A percentile compares a stretch with the other conserved stretches of the same genome.
Conservation (phyloP, 2,888 invertebrate genomes). For the Formica aserva region DNA sequence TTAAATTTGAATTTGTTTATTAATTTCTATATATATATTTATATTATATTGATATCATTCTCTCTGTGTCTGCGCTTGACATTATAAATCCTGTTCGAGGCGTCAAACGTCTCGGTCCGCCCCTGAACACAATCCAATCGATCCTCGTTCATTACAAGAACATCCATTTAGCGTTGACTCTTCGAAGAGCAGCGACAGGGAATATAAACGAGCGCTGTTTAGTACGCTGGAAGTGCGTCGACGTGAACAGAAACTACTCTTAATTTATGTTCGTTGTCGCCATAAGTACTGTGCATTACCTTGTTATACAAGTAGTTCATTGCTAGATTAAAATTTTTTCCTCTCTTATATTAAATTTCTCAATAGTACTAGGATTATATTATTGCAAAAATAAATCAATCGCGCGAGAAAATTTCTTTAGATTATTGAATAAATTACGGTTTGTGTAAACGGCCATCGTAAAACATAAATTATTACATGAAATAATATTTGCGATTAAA, state of each 20-base stretch:
- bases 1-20: neutral
- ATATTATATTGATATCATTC: neutral
- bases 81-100: neutral
- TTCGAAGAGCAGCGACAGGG: constrained; percentile 53
- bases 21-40: neutral
- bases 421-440: neutral
- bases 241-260: constrained; percentile 56
- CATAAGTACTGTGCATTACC: constrained; percentile 27
- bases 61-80: neutral
- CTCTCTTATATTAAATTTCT: constrained; percentile 2
- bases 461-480: neutral
- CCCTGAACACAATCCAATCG: constrained; percentile 48
- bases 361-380: neutral
- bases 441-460: neutral
- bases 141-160: constrained; percentile 54
- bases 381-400: neutral
- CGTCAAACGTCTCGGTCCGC: neutral
- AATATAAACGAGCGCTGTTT: constrained; percentile 73
- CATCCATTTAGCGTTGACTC: constrained; percentile 58
- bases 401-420: neutral
- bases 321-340: constrained; percentile 13
- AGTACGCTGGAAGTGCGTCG: constrained; percentile 69
- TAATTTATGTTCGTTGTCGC: constrained; percentile 39
- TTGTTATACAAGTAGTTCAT: constrained; percentile 15
- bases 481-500: constrained; percentile 13